These are phyloP conservation scores for Lagenorhynchus albirostris DNA, from an alignment of 2,113 vertebrate species.

Conservation along the genomic window DNA sequence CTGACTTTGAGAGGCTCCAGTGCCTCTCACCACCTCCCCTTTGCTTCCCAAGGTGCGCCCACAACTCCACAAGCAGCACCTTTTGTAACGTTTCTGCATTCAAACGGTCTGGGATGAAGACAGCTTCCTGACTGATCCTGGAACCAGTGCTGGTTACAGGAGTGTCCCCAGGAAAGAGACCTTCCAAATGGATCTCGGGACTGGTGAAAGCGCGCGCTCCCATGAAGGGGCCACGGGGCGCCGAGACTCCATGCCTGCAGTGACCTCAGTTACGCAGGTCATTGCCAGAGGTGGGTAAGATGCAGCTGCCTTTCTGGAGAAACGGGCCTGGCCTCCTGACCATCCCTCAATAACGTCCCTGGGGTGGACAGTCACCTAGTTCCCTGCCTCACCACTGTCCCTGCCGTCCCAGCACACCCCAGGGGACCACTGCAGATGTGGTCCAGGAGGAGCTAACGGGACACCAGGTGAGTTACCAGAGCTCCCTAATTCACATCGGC, in stretches of 20 bases:
- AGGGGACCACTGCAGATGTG: neutral
- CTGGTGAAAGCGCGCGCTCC: neutral
- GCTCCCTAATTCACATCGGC: no score
- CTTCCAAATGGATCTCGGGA: no score
- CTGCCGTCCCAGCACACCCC: fast-evolving
- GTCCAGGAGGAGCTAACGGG: neutral
- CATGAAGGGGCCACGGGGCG: neutral
- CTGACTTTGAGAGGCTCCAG: no score
- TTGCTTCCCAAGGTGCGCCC: neutral
- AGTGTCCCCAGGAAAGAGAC: neutral
- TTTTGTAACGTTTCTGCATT: neutral
- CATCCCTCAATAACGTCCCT: fast-evolving
- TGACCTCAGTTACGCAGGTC: no score
- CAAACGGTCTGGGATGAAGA: no score
- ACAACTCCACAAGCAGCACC: neutral
- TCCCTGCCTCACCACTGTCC: neutral
- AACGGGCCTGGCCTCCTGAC: neutral
- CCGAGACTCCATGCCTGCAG: no score
- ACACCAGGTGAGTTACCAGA: neutral
- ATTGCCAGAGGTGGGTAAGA: no score
- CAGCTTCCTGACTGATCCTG: neutral
- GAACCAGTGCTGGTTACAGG: neutral
- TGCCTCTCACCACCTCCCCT: no score
- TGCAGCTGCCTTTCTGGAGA: neutral
- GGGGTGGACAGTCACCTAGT: neutral